These are phyloP conservation scores for Channa maculata DNA, from an alignment of 2,113 vertebrate species.

Conservation along the genomic window DNA sequence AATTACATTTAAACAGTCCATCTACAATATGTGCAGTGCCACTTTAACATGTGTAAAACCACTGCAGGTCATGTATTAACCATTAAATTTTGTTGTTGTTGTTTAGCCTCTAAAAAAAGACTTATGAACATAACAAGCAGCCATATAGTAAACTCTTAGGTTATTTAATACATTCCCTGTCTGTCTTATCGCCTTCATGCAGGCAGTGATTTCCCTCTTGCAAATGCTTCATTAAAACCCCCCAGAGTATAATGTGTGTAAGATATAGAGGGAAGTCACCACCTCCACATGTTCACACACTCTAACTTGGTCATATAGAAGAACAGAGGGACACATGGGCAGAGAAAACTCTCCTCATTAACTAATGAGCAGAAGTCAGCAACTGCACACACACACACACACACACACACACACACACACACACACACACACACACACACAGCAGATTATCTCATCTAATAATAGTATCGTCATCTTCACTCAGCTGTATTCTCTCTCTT, in stretches of 20 bases:
- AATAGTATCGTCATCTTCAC: slow-evolving; percentile 21
- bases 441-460: slow-evolving; percentile 48
- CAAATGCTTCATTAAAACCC: slow-evolving; percentile 31
- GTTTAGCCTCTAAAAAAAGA: no score
- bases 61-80: no score
- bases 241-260: slow-evolving; percentile 23
- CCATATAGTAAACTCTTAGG: background rate
- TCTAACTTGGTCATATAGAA: slow-evolving; percentile 59
- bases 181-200: background rate
- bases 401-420: slow-evolving; percentile 27
- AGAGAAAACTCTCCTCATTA: slow-evolving; percentile 69
- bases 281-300: slow-evolving; percentile 55
- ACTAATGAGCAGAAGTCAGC: slow-evolving; percentile 66
- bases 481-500: slow-evolving; percentile 33
- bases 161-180: slow-evolving; percentile 20
- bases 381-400: slow-evolving; percentile 19
- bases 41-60: no score
- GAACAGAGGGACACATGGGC: slow-evolving; percentile 44
- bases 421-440: slow-evolving; percentile 39
- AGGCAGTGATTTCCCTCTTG: slow-evolving; percentile 46
- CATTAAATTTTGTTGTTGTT: no score
- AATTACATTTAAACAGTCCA: background rate
- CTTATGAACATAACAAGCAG: background rate
- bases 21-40: background rate
- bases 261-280: slow-evolving; percentile 21